Base-by-base conservation (phyloP, 2,888 invertebrate genomes). In the Holacanthella duospinosa region DNA sequence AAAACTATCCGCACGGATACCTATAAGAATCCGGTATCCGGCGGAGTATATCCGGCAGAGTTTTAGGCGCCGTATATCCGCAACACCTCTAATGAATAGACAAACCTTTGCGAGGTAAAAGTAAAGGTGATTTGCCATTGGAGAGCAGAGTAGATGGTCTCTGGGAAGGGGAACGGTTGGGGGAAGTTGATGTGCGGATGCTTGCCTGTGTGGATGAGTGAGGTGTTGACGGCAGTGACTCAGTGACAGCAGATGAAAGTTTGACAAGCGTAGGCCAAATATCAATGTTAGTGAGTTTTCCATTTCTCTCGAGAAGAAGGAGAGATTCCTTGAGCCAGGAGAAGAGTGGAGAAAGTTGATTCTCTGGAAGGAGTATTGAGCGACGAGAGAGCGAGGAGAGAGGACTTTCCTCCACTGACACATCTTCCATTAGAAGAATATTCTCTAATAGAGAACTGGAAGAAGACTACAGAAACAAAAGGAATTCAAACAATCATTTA, bases 281-380 rank as follows among this genome's bases (percentile, higher is more conserved):
- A 48, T 72, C 72, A n/a, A 69, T 48, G 25, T 70, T 67, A 36
- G 69, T 71, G 28, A 69, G 48, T 58, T 70, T 70, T 48, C 68
- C 70, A 44, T 70, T 70, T 62, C 69, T 67, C 55, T 71, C 71
- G 19, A 73, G 62, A 16, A 73, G 58, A 12, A 68, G 64, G 36
- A 73, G 66, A 61, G 68, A 70, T 43, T 72, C 69, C 62, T 68
- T 68, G 1, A 71, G 63, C 70, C 69, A 73, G 2, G 63, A 55
- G 58, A 66, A 67, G 4, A 73, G 44, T 0, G 71, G 68, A 26
- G 66, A 66, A 59, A 73, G 62, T 36, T 70, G 61, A 66, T 71
- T 73, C 64, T 70, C 70, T n/a, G 73, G 73, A 44, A 73, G 66
- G 4, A 71, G 62, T 36, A 71, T 63, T n/a, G 69, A 70, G 58